Evolutionary conservation across 2,113 vertebrate species (phyloP).

Genomic region (Piaya cayana): DNA sequence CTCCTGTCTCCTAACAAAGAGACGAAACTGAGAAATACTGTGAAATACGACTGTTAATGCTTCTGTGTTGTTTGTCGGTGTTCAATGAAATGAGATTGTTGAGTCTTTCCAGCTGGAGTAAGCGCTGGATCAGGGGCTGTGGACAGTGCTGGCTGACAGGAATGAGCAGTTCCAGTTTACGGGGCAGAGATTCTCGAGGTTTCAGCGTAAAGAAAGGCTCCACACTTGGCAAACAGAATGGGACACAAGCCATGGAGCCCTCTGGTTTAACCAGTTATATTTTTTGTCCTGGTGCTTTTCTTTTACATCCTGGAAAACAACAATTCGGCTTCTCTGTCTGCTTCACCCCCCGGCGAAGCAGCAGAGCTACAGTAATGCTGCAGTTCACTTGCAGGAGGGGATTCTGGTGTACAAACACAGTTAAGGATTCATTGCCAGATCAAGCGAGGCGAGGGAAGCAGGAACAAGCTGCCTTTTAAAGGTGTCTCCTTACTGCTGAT

Average conservation of each 20-base stretch:
- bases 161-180: not conserved
- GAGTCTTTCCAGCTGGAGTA: not conserved
- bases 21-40: conserved; percentile 15
- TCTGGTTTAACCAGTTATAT: not conserved
- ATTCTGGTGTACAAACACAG: not conserved
- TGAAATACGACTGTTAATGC: conserved; percentile 22
- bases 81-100: not conserved
- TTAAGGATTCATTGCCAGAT: not conserved
- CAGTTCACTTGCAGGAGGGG: not conserved
- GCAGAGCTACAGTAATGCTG: not conserved
- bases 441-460: not conserved
- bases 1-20: not conserved
- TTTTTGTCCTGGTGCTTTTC: not conserved
- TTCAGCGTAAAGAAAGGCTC: not conserved
- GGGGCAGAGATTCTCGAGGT: not conserved
- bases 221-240: not conserved
- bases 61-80: not conserved
- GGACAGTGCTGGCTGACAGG: not conserved
- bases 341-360: not conserved
- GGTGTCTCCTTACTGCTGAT: not conserved
- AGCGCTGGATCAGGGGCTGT: not conserved
- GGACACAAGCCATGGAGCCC: not conserved
- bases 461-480: not conserved
- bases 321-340: not conserved
- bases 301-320: not conserved